Evolutionary conservation across 1,140 invertebrate species (phyloP).

Genomic region (Copidosoma floridanum): DNA sequence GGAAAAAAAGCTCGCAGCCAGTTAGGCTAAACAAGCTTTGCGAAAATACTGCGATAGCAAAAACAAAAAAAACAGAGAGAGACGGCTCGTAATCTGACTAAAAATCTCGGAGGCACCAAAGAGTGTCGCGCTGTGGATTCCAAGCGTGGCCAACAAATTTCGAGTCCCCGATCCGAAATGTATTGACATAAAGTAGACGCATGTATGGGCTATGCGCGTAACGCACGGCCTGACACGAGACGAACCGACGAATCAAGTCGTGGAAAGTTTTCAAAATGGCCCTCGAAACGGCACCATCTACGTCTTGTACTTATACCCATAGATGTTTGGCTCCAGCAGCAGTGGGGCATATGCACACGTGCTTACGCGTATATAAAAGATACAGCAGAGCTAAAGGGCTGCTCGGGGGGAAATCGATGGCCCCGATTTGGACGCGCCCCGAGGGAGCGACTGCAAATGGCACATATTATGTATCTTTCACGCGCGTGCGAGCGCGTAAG

Average conservation of each 20-base stretch:
- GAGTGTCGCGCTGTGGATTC: background rate
- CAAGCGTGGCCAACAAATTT: constrained; percentile 7
- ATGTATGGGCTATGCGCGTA: too few relatives aligned
- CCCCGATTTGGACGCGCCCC: background rate
- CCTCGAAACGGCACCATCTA: too few relatives aligned
- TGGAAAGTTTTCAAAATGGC: constrained; percentile 12
- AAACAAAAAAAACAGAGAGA: background rate
- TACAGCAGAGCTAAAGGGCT: background rate
- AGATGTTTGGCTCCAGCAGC: too few relatives aligned
- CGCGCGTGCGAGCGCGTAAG: background rate
- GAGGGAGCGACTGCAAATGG: background rate
- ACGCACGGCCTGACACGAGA: background rate
- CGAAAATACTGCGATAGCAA: background rate
- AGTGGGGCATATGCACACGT: background rate
- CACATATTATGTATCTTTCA: constrained; percentile 14
- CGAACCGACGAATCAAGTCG: constrained; percentile 1
- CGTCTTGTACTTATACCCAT: too few relatives aligned
- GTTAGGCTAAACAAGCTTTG: background rate
- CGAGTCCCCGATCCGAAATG: background rate
- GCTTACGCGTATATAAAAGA: background rate
- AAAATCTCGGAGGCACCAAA: constrained; percentile 13
- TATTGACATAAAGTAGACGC: background rate
- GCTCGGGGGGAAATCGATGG: background rate
- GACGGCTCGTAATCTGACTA: constrained; percentile 11
- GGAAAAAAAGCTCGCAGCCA: background rate